Conservation (phyloP, 2,113 vertebrate species). For the Tragelaphus strepsiceros region DNA sequence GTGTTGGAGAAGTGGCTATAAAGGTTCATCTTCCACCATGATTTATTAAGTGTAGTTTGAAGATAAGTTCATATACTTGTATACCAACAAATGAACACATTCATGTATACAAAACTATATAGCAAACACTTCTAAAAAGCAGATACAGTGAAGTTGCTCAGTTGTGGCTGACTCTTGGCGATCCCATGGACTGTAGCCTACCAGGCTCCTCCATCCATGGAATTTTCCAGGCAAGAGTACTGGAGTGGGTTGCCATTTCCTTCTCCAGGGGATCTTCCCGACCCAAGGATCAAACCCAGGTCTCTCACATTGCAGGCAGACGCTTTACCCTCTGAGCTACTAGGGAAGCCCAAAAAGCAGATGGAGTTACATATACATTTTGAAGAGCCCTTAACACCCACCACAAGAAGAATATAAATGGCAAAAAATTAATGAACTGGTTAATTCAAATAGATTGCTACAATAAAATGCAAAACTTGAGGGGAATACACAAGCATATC, state of each 20-base stretch:
- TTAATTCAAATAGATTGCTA: background rate
- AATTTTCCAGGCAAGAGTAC: background rate
- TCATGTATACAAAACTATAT: background rate
- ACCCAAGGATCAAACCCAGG: background rate
- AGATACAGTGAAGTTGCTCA: background rate
- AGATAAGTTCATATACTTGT: background rate
- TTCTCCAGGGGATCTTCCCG: background rate
- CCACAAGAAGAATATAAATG: background rate
- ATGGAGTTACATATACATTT: background rate
- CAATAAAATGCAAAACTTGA: background rate
- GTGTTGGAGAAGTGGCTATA: background rate
- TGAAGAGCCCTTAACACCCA: background rate
- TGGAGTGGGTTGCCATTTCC: background rate
- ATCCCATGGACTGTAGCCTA: background rate
- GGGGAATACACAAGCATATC: background rate
- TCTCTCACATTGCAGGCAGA: background rate
- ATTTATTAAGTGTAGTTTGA: background rate
- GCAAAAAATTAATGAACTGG: background rate
- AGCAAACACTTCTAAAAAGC: background rate
- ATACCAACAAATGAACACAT: background rate
- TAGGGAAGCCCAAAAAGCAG: background rate
- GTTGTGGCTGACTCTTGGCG: rapidly evolving
- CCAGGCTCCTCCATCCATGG: background rate
- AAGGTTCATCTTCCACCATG: background rate
- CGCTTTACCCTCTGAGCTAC: background rate